These are phyloP conservation scores for Eonycteris spelaea DNA, from an alignment of 2,113 vertebrate genomes.

Conservation along the genomic window DNA sequence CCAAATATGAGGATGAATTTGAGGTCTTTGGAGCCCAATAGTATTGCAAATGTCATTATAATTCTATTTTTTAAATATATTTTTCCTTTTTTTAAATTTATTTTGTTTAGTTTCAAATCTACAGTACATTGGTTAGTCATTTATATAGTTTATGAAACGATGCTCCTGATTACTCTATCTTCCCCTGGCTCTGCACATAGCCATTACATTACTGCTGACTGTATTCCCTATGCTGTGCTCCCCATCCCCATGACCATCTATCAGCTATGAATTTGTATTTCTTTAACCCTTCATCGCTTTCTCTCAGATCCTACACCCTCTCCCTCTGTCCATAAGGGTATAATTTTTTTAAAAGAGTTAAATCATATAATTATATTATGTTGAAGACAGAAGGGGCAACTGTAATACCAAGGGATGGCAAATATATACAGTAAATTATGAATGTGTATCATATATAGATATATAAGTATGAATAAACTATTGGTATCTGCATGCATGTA, in stretches of 20 bases:
- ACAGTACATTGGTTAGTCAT: too few species aligned
- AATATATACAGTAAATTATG: background rate
- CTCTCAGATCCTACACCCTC: too few species aligned
- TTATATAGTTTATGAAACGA: too few species aligned
- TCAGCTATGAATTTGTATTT: too few species aligned
- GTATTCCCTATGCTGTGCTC: too few species aligned
- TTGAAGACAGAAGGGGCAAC: background rate
- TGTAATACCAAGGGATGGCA: background rate
- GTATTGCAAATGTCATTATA: background rate
- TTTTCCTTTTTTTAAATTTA: too few species aligned
- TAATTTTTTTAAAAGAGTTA: background rate
- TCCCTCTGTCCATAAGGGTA: background rate
- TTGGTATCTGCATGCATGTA: background rate
- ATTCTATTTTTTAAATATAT: background rate
- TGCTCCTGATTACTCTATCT: too few species aligned
- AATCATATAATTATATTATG: background rate
- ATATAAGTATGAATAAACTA: background rate
- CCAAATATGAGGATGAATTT: background rate
- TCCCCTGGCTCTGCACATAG: too few species aligned
- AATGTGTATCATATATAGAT: background rate
- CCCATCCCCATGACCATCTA: too few species aligned
- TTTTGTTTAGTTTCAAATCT: too few species aligned
- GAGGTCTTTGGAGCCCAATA: background rate
- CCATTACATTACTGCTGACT: too few species aligned
- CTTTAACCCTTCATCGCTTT: too few species aligned